Conservation (phyloP, 1,140 invertebrate genomes). For the Hylaeus anthracinus region DNA sequence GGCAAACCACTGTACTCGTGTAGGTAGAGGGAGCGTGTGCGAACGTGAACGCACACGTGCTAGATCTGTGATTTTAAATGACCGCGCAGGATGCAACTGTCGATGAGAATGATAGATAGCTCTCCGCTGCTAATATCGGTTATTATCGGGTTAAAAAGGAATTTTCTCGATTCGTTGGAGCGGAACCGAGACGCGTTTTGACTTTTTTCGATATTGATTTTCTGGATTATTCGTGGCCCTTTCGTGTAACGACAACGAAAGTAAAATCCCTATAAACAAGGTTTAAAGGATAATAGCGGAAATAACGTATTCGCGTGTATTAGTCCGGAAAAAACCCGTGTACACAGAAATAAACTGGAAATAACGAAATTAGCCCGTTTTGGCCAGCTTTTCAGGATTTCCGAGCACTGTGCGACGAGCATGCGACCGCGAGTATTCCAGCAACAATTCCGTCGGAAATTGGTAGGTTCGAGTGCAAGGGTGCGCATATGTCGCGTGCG, state of each 20-base stretch:
- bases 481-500: constrained; percentile 27
- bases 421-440: background rate
- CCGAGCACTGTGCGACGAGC: background rate
- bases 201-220: background rate
- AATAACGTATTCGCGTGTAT: too few relatives aligned
- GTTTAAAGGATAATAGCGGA: too few relatives aligned
- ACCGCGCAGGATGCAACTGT: constrained; percentile 43
- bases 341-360: too few relatives aligned
- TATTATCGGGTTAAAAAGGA: constrained; percentile 1
- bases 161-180: background rate
- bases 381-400: background rate
- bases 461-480: background rate
- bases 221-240: background rate
- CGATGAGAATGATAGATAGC: constrained; percentile 38
- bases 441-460: constrained; percentile 7
- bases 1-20: constrained; percentile 14
- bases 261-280: too few relatives aligned
- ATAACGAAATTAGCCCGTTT: too few relatives aligned
- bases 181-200: background rate
- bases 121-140: constrained; percentile 1
- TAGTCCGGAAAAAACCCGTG: too few relatives aligned
- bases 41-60: constrained; percentile 33
- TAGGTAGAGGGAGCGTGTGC: constrained; percentile 34
- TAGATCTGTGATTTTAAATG: constrained; percentile 20
- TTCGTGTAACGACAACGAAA: background rate